Evolutionary conservation across 2,797 vertebrate genomes (phyloP).

Genomic region (Pseudocheirus occidentalis): DNA sequence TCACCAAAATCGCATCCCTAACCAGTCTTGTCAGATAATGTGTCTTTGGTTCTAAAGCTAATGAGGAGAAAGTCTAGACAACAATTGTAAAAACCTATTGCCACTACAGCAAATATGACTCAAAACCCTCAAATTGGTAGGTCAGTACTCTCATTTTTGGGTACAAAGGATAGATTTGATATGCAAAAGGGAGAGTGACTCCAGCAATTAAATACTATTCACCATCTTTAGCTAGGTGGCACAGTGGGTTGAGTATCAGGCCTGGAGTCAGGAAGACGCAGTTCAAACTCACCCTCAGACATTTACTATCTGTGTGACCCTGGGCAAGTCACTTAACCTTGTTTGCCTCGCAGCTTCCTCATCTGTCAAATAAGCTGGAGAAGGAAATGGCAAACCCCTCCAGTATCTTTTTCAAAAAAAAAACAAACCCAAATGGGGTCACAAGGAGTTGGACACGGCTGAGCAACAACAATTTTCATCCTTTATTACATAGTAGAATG

Average conservation of each 20-base stretch:
- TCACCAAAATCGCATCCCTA: neutral
- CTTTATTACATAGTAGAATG: conserved; percentile 32
- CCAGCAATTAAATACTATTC: too few relatives aligned
- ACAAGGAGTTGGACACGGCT: neutral
- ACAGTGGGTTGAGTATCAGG: too few relatives aligned
- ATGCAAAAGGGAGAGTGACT: neutral
- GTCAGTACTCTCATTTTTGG: neutral
- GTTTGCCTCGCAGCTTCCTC: neutral
- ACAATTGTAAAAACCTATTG: too few relatives aligned
- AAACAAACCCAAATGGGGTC: neutral
- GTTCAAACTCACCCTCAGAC: neutral
- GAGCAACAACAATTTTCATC: conserved; percentile 56
- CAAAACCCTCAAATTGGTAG: neutral
- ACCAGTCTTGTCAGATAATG: neutral
- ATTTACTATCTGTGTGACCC: neutral
- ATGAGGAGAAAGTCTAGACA: neutral
- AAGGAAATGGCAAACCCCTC: neutral
- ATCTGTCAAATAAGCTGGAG: neutral
- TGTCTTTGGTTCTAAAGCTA: neutral
- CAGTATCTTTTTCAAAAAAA: neutral
- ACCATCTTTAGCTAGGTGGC: too few relatives aligned
- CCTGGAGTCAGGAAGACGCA: neutral
- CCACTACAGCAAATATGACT: neutral
- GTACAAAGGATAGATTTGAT: neutral
- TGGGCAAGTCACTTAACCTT: neutral